A percentile compares a stretch with the other conserved stretches of the same genome.
These are phyloP conservation scores for Psittacara wagleri DNA, from an alignment of 2,113 vertebrate species.

Conservation along the genomic window DNA sequence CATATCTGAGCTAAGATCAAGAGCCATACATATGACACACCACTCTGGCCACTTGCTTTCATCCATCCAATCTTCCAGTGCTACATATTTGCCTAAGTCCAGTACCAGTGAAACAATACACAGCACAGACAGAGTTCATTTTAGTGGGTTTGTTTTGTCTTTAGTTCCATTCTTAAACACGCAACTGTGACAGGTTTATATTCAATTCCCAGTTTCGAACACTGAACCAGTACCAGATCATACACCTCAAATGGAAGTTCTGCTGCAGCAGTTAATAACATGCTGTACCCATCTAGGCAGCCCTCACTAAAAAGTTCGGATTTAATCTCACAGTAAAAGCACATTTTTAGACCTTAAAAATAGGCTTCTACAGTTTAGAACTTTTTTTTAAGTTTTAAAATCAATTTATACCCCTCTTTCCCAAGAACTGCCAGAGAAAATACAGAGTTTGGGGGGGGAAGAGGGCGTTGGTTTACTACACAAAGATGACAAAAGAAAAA, in stretches of 20 bases:
- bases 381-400: neutral
- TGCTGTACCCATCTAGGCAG: neutral
- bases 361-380: neutral
- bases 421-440: neutral
- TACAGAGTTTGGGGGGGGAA: neutral
- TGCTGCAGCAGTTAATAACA: neutral
- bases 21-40: neutral
- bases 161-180: neutral
- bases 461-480: neutral
- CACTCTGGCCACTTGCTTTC: neutral
- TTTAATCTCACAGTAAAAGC: neutral
- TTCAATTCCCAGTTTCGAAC: neutral
- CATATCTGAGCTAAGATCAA: neutral
- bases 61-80: neutral
- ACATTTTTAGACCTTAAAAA: neutral
- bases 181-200: neutral
- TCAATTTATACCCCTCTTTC: neutral
- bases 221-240: neutral
- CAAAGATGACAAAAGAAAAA: neutral
- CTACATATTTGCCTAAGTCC: neutral
- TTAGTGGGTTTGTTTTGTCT: neutral
- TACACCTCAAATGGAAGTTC: neutral
- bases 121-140: neutral
- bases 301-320: neutral
- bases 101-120: neutral